Conservation (phyloP, 1,140 invertebrate species). For the Phocides pigmalion region DNA sequence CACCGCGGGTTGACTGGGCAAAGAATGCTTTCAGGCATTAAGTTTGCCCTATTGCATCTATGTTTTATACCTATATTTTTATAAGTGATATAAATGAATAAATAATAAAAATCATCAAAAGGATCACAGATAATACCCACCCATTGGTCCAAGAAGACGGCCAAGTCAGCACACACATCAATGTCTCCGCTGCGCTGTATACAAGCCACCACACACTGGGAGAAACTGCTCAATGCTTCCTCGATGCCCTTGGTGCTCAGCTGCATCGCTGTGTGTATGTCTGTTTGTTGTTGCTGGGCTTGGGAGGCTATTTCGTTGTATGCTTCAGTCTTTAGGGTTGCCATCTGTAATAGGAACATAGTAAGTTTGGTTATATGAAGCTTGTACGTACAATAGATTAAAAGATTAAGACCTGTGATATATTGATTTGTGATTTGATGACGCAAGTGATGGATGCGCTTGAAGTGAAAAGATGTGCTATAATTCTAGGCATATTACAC, state of each 20-base stretch:
- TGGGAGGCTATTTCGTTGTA: not conserved
- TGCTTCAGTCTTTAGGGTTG: constrained; percentile 23
- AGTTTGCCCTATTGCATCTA: too few relatives aligned
- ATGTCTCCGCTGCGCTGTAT: constrained; percentile 33
- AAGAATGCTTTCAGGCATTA: too few relatives aligned
- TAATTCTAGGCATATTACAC: too few relatives aligned
- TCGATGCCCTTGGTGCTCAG: not conserved
- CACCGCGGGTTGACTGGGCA: too few relatives aligned
- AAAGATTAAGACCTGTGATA: too few relatives aligned
- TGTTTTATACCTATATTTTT: not conserved
- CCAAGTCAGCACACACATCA: constrained; percentile 45
- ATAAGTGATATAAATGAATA: not conserved
- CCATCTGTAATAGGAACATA: constrained; percentile 35
- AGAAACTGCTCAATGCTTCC: constrained; percentile 17
- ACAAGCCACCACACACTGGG: constrained; percentile 18
- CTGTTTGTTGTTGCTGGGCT: not conserved
- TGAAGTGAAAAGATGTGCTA: too few relatives aligned
- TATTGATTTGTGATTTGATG: too few relatives aligned
- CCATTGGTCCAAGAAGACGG: constrained; percentile 53
- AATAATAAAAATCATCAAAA: not conserved
- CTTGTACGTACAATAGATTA: too few relatives aligned
- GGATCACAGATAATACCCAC: constrained; percentile 46
- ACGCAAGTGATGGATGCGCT: too few relatives aligned
- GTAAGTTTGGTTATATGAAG: too few relatives aligned
- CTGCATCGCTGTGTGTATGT: not conserved